phyloP scores from a whole-genome alignment of 2,888 invertebrate species.

The Ophion costatus region DNA sequence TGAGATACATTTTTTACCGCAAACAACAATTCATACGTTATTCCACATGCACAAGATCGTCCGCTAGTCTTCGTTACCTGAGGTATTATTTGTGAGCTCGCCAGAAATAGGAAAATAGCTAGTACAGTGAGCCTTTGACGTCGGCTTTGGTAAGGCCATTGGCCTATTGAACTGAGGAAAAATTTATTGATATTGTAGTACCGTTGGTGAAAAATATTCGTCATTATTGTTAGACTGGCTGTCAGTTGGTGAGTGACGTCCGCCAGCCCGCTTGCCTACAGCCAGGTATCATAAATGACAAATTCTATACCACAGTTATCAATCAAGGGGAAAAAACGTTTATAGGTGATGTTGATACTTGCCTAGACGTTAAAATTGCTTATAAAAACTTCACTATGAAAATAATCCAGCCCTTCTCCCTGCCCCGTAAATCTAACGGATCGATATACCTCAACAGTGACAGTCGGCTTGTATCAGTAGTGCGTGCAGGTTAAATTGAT shows the following conservation, averaged over 20 bases:
- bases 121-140: slow-evolving; percentile 17
- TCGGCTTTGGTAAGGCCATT: slow-evolving; percentile 48
- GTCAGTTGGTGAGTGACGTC: slow-evolving; percentile 30
- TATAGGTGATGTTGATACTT: slow-evolving; percentile 35
- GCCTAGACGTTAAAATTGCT: slow-evolving; percentile 46
- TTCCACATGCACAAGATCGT: neutral
- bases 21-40: neutral
- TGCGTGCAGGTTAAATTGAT: too few relatives aligned
- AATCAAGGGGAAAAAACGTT: slow-evolving; percentile 1
- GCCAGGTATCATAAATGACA: neutral
- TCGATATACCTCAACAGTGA: neutral
- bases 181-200: slow-evolving; percentile 55
- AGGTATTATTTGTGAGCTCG: slow-evolving; percentile 48
- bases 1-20: neutral
- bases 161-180: slow-evolving; percentile 36
- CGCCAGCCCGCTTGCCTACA: neutral
- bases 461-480: too few relatives aligned
- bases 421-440: neutral
- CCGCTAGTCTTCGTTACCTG: slow-evolving; percentile 29
- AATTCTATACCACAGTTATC: neutral
- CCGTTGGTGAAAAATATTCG: slow-evolving; percentile 42
- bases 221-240: slow-evolving; percentile 21
- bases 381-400: neutral
- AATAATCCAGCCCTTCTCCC: neutral
- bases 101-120: slow-evolving; percentile 27